A percentile compares a stretch with the other conserved stretches of the same genome.
Evolutionary conservation across 2,888 invertebrate genomes (phyloP).

Genomic region (Spilarctia lutea): DNA sequence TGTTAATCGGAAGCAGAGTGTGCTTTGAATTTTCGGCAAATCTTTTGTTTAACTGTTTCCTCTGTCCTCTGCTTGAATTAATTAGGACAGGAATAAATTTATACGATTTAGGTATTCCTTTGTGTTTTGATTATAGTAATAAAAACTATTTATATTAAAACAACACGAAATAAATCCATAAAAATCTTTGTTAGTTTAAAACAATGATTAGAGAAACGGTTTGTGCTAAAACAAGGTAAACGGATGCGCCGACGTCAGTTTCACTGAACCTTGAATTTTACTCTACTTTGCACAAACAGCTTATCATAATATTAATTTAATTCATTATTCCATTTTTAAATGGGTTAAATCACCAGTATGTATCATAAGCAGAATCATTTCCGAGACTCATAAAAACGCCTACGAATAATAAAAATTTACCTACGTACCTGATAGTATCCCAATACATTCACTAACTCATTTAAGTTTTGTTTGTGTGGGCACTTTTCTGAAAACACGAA

Average conservation of each 20-base stretch:
- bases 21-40: conserved; percentile 79
- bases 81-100: conserved; percentile 52
- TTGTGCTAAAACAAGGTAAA: conserved; percentile 63
- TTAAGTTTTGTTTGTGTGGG: conserved; percentile 60
- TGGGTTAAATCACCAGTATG: conserved; percentile 27
- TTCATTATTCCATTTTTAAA: conserved; percentile 33
- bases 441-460: conserved; percentile 24
- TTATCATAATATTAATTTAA: conserved; percentile 40
- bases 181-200: conserved; percentile 19
- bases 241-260: conserved; percentile 72
- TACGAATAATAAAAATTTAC: conserved; percentile 7
- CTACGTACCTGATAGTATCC: not conserved
- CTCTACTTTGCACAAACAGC: conserved; percentile 60
- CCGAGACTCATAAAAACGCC: conserved; percentile 8
- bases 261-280: conserved; percentile 74
- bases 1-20: conserved; percentile 79
- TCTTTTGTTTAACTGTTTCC: conserved; percentile 71
- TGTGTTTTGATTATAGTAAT: not conserved
- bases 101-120: conserved; percentile 17
- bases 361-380: conserved; percentile 12
- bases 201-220: conserved; percentile 56
- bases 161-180: conserved; percentile 7
- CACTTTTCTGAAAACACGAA: conserved; percentile 74
- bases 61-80: conserved; percentile 65
- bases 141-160: not conserved